Evolutionary conservation across 2,888 invertebrate genomes (phyloP).

Genomic region (Drosophila prolongata): DNA sequence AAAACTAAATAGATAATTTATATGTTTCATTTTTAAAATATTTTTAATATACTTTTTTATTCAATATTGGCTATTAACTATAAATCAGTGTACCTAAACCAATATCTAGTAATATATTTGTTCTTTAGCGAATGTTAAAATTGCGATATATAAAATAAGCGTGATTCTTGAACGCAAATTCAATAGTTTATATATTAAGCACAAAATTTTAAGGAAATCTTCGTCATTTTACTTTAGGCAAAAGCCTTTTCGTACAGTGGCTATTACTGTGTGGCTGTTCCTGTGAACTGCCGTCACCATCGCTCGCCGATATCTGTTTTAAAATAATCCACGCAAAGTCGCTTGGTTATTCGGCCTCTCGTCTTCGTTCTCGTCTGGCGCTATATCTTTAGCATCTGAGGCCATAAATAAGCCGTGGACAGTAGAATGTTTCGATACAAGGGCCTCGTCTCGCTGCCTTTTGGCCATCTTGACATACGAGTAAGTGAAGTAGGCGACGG

Average conservation of each 20-base stretch:
- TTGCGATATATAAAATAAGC: no score
- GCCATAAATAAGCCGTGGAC: conserved; percentile 81
- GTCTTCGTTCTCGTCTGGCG: conserved; percentile 75
- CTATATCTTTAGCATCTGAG: conserved; percentile 82
- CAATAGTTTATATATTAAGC: no score
- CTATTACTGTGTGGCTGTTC: conserved; percentile 15
- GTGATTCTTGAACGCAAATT: no score
- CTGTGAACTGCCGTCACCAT: conserved; percentile 39
- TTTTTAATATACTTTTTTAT: no score
- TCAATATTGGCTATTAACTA: no score
- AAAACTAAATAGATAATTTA: no score
- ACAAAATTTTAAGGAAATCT: no score
- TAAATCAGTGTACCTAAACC: no score
- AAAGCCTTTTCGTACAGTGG: conserved; percentile 31
- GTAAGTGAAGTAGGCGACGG: conserved; percentile 67
- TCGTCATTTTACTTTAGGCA: no score
- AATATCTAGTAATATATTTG: no score
- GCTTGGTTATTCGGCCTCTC: conserved; percentile 20
- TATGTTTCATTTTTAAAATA: no score
- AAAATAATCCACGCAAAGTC: conserved; percentile 44
- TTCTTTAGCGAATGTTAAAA: no score
- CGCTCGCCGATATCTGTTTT: conserved; percentile 43
- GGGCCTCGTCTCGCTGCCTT: conserved; percentile 40
- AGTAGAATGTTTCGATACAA: conserved; percentile 72
- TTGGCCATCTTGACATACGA: conserved; percentile 63